phyloP scores from a whole-genome alignment of 2,113 vertebrate species.

The Forbesichthys papilliferus region DNA sequence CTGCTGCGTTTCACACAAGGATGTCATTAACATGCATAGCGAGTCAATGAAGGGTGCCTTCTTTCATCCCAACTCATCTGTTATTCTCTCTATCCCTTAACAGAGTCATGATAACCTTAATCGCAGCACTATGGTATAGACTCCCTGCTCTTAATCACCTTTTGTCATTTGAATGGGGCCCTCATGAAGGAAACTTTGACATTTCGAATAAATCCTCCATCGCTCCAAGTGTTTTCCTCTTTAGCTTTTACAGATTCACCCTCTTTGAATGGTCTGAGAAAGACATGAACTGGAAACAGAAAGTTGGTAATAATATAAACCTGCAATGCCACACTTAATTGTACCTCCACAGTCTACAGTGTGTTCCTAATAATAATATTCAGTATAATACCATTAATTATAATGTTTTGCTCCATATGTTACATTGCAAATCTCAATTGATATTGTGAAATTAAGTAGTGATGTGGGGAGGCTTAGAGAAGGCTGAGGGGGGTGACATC shows the following conservation, averaged over 20 bases:
- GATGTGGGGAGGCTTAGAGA: too few relatives aligned
- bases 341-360: too few relatives aligned
- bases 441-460: too few relatives aligned
- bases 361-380: too few relatives aligned
- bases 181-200: background rate
- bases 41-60: background rate
- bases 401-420: too few relatives aligned
- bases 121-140: background rate
- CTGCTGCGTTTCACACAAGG: constrained; percentile 1
- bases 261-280: background rate
- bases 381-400: too few relatives aligned
- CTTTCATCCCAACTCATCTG: constrained; percentile 3
- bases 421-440: too few relatives aligned
- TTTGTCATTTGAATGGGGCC: constrained; percentile 7
- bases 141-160: background rate
- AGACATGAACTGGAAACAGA: background rate
- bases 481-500: too few relatives aligned
- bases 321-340: too few relatives aligned
- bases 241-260: background rate
- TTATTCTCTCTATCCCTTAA: constrained; percentile 9
- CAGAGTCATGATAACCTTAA: constrained; percentile 14
- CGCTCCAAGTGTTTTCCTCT: background rate
- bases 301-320: too few relatives aligned
- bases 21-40: background rate
- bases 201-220: constrained; percentile 1